phyloP scores from a whole-genome alignment of 2,113 vertebrate genomes.

The Diadophis punctatus region DNA sequence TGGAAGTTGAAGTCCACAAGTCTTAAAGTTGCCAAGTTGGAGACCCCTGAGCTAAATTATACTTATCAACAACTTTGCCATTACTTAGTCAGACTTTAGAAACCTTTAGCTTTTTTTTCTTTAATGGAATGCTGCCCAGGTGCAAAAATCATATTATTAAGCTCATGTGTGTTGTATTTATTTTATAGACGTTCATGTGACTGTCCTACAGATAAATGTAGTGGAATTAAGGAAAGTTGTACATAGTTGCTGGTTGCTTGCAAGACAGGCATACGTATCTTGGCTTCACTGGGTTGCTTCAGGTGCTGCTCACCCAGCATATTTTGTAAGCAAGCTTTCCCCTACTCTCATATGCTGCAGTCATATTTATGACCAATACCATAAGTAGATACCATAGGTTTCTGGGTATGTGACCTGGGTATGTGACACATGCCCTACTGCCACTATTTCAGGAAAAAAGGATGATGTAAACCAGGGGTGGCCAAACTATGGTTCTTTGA shows the following conservation, averaged over 20 bases:
- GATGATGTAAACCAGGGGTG: no score
- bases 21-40: no score
- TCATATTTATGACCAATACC: background rate
- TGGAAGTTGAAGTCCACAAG: no score
- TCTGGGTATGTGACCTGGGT: background rate
- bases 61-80: background rate
- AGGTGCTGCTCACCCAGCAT: background rate
- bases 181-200: conserved; percentile 2
- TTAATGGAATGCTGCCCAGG: background rate
- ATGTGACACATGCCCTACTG: background rate
- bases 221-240: background rate
- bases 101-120: background rate
- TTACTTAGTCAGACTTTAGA: background rate
- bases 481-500: no score
- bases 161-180: conserved; percentile 8
- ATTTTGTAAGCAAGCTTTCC: background rate
- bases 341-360: background rate
- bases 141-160: background rate
- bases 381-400: background rate
- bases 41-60: background rate
- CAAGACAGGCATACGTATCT: background rate
- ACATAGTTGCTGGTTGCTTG: background rate
- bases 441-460: no score
- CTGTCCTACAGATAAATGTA: background rate
- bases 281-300: background rate